Percentiles rank a stretch among this genome's conserved stretches.
These are phyloP conservation scores for Brachirus orientalis DNA, from an alignment of 2,113 vertebrate genomes.

Conservation along the genomic window DNA sequence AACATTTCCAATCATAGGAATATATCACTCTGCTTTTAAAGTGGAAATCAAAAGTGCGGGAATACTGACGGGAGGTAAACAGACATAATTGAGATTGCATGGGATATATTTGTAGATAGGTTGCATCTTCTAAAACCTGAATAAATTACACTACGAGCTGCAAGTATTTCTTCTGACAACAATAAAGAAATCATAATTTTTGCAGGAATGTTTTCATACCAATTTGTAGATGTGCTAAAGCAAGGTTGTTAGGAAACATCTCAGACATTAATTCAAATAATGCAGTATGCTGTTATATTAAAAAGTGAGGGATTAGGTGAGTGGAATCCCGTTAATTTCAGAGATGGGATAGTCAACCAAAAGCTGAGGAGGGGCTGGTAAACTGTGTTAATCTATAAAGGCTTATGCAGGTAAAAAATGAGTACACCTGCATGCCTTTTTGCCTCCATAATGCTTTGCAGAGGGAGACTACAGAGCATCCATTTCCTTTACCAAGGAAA, in stretches of 20 bases:
- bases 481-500: slow-evolving; percentile 55
- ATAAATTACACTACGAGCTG: slow-evolving; percentile 68
- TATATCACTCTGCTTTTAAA: slow-evolving; percentile 78
- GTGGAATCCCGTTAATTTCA: slow-evolving; percentile 72
- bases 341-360: slow-evolving; percentile 59
- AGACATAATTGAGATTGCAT: slow-evolving; percentile 69
- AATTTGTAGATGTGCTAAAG: slow-evolving; percentile 60
- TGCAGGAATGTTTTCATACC: slow-evolving; percentile 66
- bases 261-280: slow-evolving; percentile 72
- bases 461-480: slow-evolving; percentile 50
- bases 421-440: slow-evolving; percentile 76
- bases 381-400: slow-evolving; percentile 78
- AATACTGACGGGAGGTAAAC: slow-evolving; percentile 54
- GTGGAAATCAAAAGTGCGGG: slow-evolving; percentile 78
- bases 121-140: slow-evolving; percentile 66
- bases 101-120: slow-evolving; percentile 70
- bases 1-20: slow-evolving; percentile 80
- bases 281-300: slow-evolving; percentile 63
- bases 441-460: slow-evolving; percentile 59
- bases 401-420: slow-evolving; percentile 76
- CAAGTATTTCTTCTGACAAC: slow-evolving; percentile 60
- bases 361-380: slow-evolving; percentile 64
- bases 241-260: slow-evolving; percentile 68
- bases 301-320: slow-evolving; percentile 70
- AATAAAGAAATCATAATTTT: slow-evolving; percentile 70